Evolutionary conservation across 2,113 vertebrate species (phyloP).

Genomic region (Myocastor coypus): DNA sequence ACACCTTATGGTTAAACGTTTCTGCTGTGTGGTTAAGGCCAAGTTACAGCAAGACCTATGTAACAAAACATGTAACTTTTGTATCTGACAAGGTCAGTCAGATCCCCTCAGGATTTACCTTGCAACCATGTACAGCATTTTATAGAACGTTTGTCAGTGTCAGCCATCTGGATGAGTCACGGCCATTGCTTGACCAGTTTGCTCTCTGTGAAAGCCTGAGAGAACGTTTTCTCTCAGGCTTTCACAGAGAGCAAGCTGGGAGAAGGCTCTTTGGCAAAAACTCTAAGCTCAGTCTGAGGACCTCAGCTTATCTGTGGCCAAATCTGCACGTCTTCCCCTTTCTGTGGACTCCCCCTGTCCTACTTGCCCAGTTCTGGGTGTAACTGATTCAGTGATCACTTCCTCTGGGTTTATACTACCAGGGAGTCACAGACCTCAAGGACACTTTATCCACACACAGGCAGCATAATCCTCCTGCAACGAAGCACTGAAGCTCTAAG

Average conservation of each 20-base stretch:
- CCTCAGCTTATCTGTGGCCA: background rate
- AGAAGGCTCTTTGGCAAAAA: background rate
- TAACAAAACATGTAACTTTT: too few species aligned
- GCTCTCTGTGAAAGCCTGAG: too few species aligned
- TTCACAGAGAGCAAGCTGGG: background rate
- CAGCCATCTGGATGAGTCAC: too few species aligned
- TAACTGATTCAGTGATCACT: background rate
- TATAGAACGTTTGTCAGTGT: too few species aligned
- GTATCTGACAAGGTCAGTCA: too few species aligned
- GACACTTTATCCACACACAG: accelerated
- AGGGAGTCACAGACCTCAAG: background rate
- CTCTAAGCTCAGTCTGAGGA: background rate
- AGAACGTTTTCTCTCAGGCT: too few species aligned
- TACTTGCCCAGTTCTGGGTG: background rate
- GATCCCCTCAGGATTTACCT: too few species aligned
- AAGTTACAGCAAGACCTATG: too few species aligned
- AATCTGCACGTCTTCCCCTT: background rate
- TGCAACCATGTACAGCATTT: too few species aligned
- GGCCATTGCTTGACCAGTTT: too few species aligned
- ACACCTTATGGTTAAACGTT: too few species aligned
- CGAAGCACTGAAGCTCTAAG: background rate
- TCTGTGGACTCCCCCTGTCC: background rate
- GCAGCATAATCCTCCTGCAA: background rate
- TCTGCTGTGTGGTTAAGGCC: too few species aligned
- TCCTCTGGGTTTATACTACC: background rate